Evolutionary conservation across 37 sponge, comb jelly and placozoan genomes (phyloP).

Genomic region (Chondrosia reniformis): DNA sequence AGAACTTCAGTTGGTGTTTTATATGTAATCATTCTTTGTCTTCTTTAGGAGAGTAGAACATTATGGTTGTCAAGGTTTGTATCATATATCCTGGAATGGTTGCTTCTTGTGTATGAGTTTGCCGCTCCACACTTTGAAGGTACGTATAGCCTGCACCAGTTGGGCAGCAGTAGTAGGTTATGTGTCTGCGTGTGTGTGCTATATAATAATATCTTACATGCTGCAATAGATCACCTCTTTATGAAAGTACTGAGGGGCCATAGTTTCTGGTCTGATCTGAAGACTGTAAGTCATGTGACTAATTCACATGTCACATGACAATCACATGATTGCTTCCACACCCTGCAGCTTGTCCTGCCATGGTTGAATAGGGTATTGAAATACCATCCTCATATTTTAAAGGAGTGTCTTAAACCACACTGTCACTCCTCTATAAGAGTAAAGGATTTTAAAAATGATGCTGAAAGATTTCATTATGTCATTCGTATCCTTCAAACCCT

Average conservation of each 20-base stretch:
- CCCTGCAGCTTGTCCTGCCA: no score
- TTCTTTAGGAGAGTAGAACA: neutral
- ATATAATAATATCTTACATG: neutral
- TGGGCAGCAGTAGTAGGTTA: neutral
- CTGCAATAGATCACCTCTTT: neutral
- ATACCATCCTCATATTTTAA: no score
- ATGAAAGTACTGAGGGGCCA: neutral
- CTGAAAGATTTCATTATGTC: no score
- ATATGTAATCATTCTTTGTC: neutral
- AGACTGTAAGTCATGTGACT: neutral
- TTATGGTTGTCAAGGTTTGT: constrained; percentile 9
- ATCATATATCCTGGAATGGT: constrained; percentile 1
- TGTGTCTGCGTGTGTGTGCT: neutral
- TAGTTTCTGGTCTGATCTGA: neutral
- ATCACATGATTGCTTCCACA: neutral
- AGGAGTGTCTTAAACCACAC: no score
- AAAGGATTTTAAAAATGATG: no score
- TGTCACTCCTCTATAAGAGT: no score
- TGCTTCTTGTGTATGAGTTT: neutral
- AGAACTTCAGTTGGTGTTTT: no score
- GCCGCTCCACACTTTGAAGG: neutral
- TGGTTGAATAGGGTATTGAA: no score
- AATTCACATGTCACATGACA: neutral
- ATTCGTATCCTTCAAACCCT: no score
- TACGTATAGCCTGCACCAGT: neutral